A percentile compares a stretch with the other conserved stretches of the same genome.
phyloP scores from a whole-genome alignment of 92 coral and sea anemone species.

The Parazoanthus swiftii region DNA sequence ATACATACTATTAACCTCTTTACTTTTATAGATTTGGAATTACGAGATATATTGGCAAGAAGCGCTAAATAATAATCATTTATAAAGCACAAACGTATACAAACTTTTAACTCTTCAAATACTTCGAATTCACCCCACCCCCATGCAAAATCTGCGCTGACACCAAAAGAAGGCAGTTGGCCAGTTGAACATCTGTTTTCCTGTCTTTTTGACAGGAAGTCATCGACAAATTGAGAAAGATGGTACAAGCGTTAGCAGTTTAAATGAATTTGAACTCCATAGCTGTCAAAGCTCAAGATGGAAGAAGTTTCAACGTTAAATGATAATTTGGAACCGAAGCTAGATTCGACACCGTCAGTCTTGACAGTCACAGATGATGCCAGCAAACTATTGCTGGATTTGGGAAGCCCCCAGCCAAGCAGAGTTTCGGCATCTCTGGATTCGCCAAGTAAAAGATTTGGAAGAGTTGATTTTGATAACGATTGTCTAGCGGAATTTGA shows the following conservation, averaged over 20 bases:
- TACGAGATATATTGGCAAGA: too few relatives aligned
- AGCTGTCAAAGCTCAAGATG: neutral
- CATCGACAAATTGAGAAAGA: too few relatives aligned
- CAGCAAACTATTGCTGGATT: constrained; percentile 11
- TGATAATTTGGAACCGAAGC: neutral
- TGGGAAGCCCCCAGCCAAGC: constrained; percentile 24
- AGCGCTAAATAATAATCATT: too few relatives aligned
- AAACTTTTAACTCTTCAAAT: neutral
- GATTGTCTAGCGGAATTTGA: constrained; percentile 67
- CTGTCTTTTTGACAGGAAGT: too few relatives aligned
- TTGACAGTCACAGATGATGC: neutral
- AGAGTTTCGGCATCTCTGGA: constrained; percentile 35
- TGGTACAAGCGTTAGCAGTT: neutral
- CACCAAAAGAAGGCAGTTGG: neutral
- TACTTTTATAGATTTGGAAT: neutral
- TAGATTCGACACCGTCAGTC: neutral
- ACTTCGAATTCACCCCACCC: neutral
- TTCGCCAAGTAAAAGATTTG: constrained; percentile 63
- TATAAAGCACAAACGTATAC: too few relatives aligned
- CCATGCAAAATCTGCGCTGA: neutral
- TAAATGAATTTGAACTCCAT: neutral
- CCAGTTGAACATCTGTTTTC: neutral
- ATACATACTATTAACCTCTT: neutral
- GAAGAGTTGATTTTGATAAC: constrained; percentile 59
- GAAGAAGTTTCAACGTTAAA: neutral